These are phyloP conservation scores for Tineola bisselliella DNA, from an alignment of 2,888 invertebrate genomes.

Conservation along the genomic window DNA sequence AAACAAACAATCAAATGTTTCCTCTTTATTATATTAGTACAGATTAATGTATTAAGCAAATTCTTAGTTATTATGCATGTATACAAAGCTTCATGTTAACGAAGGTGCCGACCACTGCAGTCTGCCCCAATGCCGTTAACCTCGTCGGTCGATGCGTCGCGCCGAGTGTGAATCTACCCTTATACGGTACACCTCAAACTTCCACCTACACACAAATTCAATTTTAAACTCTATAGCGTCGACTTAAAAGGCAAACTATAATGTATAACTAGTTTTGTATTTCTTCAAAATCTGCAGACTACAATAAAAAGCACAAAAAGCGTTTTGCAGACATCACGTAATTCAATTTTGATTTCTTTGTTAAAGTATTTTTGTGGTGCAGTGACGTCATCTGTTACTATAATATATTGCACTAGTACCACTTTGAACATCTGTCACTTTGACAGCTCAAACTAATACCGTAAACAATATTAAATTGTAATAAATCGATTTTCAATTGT, in stretches of 20 bases:
- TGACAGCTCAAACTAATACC: too few species aligned
- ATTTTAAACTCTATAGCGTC: background rate
- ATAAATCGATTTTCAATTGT: too few species aligned
- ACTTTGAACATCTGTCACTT: too few species aligned
- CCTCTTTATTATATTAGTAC: too few species aligned
- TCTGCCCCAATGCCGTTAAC: constrained; percentile 9
- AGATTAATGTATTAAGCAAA: too few species aligned
- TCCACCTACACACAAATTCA: background rate
- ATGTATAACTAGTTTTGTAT: background rate
- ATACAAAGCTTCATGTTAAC: background rate
- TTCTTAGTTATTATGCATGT: too few species aligned
- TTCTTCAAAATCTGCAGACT: constrained; percentile 8
- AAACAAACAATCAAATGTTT: too few species aligned
- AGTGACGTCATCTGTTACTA: background rate
- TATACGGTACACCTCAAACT: background rate
- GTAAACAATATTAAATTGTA: too few species aligned
- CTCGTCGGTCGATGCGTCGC: constrained; percentile 13
- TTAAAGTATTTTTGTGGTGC: background rate
- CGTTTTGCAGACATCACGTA: constrained; percentile 4
- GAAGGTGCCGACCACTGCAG: background rate
- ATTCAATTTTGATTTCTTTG: constrained; percentile 10
- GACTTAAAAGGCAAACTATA: background rate
- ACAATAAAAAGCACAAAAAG: constrained; percentile 3
- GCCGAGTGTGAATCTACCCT: constrained; percentile 13
- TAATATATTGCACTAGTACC: too few species aligned